Conservation (phyloP, 2,888 invertebrate species). For the Hypsopygia costalis region DNA sequence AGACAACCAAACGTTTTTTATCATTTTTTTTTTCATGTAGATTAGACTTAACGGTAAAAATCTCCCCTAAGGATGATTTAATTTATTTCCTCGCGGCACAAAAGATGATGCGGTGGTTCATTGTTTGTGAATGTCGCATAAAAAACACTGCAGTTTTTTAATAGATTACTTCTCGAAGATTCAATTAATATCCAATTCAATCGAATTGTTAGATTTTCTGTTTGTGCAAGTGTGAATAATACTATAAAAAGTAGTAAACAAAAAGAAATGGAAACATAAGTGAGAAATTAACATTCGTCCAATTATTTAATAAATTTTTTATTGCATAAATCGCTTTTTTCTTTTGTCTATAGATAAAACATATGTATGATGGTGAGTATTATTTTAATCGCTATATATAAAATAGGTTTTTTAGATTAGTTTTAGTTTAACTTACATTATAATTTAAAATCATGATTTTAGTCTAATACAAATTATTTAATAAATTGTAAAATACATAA, state of each 20-base stretch:
- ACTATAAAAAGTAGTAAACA: too few species aligned
- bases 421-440: too few species aligned
- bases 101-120: slow-evolving; percentile 65
- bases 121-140: slow-evolving; percentile 58
- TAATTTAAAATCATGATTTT: too few species aligned
- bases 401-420: too few species aligned
- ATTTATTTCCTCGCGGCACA: slow-evolving; percentile 72
- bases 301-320: too few species aligned
- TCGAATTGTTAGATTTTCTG: slow-evolving; percentile 4
- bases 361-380: too few species aligned
- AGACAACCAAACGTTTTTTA: slow-evolving; percentile 58
- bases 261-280: neutral
- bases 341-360: too few species aligned
- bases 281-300: too few species aligned
- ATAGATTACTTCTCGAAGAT: slow-evolving; percentile 21
- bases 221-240: neutral
- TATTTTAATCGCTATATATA: too few species aligned
- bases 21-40: slow-evolving; percentile 66
- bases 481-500: too few species aligned
- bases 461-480: too few species aligned
- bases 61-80: slow-evolving; percentile 72
- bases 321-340: too few species aligned
- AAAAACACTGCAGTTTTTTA: slow-evolving; percentile 40
- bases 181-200: slow-evolving; percentile 15
- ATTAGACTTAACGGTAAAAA: slow-evolving; percentile 75